Conservation (phyloP, 2,113 vertebrate species). For the Trichomycterus rosablanca region DNA sequence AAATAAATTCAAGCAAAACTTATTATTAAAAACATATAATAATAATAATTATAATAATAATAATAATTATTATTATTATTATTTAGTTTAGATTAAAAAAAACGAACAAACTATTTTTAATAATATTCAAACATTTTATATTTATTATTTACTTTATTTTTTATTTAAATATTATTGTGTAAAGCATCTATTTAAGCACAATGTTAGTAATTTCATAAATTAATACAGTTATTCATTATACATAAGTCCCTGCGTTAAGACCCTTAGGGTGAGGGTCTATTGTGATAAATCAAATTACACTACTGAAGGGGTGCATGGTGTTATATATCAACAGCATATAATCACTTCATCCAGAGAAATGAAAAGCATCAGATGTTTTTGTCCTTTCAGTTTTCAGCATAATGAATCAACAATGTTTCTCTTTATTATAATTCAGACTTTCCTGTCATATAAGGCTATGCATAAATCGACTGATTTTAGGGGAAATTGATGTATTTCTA, state of each 20-base stretch:
- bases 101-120: too few species aligned
- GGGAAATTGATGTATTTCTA: constrained; percentile 68
- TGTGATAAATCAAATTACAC: constrained; percentile 34
- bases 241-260: constrained; percentile 11
- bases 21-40: too few species aligned
- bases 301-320: constrained; percentile 6
- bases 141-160: neutral
- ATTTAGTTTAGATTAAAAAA: too few species aligned
- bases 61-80: too few species aligned
- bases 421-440: constrained; percentile 56
- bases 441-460: constrained; percentile 57
- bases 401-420: constrained; percentile 55
- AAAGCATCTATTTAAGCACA: neutral
- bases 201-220: neutral
- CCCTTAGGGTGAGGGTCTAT: constrained; percentile 15
- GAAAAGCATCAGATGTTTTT: constrained; percentile 47
- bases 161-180: neutral
- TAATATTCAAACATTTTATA: too few species aligned
- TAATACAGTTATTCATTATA: neutral
- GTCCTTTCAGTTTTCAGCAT: constrained; percentile 66
- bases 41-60: too few species aligned
- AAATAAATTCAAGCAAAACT: too few species aligned
- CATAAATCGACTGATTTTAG: constrained; percentile 56
- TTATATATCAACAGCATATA: constrained; percentile 31
- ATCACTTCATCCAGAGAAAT: constrained; percentile 28